These are phyloP conservation scores for Eueremaeus valkanovi DNA, from an alignment of 2,888 invertebrate species.

Conservation along the genomic window DNA sequence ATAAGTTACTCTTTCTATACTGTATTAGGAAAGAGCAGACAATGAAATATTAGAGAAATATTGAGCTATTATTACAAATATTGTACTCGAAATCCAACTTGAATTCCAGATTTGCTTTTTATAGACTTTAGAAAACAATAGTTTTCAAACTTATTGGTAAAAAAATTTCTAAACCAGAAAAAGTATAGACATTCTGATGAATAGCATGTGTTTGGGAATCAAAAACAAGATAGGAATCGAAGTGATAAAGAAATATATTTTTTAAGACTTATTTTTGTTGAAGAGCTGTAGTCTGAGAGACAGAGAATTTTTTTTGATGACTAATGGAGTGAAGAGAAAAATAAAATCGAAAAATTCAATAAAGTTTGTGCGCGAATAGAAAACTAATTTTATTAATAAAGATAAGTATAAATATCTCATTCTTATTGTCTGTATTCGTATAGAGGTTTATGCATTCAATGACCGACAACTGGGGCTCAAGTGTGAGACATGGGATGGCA, in stretches of 20 bases:
- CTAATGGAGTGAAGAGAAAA: not conserved
- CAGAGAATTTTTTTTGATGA: not conserved
- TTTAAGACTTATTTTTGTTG: too few species aligned
- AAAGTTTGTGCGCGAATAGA: slow-evolving; percentile 3
- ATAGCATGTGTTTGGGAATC: too few species aligned
- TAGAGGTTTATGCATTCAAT: slow-evolving; percentile 8
- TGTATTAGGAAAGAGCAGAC: not conserved
- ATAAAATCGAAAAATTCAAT: not conserved
- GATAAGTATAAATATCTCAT: not conserved
- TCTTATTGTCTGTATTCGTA: slow-evolving; percentile 7
- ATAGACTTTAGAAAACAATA: not conserved
- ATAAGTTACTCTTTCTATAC: not conserved
- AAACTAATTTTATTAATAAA: slow-evolving; percentile 27
- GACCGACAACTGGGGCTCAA: slow-evolving; percentile 21
- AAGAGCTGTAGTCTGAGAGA: too few species aligned
- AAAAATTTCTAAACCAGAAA: not conserved
- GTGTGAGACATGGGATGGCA: not conserved
- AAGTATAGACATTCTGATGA: not conserved
- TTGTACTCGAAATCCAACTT: not conserved
- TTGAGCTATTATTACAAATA: not conserved
- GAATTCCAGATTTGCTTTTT: slow-evolving; percentile 1
- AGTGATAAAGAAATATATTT: too few species aligned
- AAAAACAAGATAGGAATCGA: too few species aligned
- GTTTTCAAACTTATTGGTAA: not conserved
- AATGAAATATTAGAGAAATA: too few species aligned